These are phyloP conservation scores for Drosophila pruinosa DNA, from an alignment of 1,140 invertebrate genomes.

Conservation along the genomic window DNA sequence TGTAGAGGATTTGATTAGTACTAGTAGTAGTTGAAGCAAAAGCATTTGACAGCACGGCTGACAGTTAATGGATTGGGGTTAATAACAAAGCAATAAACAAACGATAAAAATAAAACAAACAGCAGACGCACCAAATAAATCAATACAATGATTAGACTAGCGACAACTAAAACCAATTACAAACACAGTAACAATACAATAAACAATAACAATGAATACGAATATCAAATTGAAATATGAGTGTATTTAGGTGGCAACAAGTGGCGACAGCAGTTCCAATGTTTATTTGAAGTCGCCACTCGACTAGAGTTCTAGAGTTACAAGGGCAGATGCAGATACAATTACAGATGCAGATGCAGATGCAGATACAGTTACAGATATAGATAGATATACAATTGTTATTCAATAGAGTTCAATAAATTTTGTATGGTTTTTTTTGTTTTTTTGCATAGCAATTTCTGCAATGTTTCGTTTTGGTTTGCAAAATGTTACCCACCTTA, in stretches of 20 bases:
- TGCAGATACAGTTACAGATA: conserved; percentile 1
- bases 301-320: neutral
- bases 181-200: conserved; percentile 37
- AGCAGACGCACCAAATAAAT: no score
- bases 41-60: no score
- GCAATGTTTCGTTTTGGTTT: conserved; percentile 53
- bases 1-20: no score
- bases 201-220: no score
- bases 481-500: conserved; percentile 88
- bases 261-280: conserved; percentile 22
- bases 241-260: conserved; percentile 23
- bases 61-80: no score
- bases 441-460: conserved; percentile 40
- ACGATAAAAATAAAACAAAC: neutral
- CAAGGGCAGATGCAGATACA: conserved; percentile 7
- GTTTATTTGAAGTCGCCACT: neutral
- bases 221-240: conserved; percentile 3
- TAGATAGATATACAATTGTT: conserved; percentile 8
- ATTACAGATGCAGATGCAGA: conserved; percentile 3
- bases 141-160: no score
- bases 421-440: conserved; percentile 4
- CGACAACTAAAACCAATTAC: conserved; percentile 35
- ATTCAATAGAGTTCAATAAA: neutral
- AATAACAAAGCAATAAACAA: neutral
- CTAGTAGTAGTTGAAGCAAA: no score